Percentiles rank a stretch among this genome's conserved stretches.
Conservation (phyloP, 37 sponge, comb jelly and placozoan genomes). For the Halichondria panicea region DNA sequence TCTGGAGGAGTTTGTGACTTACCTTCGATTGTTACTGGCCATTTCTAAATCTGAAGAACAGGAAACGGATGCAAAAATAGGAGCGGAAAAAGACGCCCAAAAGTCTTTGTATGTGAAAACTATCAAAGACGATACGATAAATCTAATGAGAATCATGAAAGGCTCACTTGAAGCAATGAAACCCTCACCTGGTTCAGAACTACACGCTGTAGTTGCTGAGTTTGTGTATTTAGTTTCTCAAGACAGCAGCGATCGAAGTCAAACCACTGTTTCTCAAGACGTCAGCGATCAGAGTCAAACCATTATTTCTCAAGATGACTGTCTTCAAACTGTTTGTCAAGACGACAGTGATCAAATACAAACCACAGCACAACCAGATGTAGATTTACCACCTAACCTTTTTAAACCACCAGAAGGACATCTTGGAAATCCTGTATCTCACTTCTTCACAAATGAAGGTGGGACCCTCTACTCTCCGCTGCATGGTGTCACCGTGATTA, state of each 20-base stretch:
- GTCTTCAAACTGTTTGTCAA: neutral
- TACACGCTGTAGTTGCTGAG: too few species aligned
- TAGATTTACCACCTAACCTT: neutral
- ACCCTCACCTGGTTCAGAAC: too few species aligned
- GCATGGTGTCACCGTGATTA: slow-evolving; percentile 1
- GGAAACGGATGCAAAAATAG: neutral
- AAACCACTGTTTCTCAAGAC: neutral
- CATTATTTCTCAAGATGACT: neutral
- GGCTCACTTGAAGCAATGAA: too few species aligned
- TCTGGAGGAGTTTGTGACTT: neutral
- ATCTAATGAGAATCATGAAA: too few species aligned
- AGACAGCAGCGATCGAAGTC: too few species aligned
- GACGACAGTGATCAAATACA: neutral
- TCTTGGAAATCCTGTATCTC: neutral
- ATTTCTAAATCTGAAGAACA: too few species aligned
- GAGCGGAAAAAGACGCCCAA: neutral
- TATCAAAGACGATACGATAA: too few species aligned
- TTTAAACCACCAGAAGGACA: neutral
- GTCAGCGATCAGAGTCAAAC: neutral
- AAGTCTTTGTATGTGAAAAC: neutral
- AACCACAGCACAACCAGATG: neutral
- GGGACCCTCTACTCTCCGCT: neutral
- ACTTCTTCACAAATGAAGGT: neutral
- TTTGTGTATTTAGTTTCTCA: too few species aligned
- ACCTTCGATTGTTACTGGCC: too few species aligned